These are phyloP conservation scores for Meloidogyne chitwoodi DNA, from an alignment of 1,140 invertebrate genomes.

Conservation along the genomic window DNA sequence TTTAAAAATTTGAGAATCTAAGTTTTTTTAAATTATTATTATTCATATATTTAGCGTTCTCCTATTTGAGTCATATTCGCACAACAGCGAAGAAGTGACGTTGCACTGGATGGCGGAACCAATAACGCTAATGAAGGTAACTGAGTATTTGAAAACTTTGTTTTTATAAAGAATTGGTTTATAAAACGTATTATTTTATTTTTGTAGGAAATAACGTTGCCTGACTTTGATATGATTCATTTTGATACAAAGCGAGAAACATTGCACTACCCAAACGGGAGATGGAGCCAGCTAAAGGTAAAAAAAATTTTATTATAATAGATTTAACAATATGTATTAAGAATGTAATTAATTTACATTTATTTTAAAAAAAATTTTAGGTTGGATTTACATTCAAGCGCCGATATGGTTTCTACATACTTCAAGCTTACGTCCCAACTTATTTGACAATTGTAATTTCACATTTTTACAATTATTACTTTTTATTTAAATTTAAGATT, in stretches of 20 bases:
- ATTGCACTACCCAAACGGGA: constrained; percentile 32
- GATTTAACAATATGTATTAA: no score
- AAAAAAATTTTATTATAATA: neutral
- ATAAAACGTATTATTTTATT: neutral
- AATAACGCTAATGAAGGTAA: constrained; percentile 48
- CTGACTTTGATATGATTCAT: constrained; percentile 58
- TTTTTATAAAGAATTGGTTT: no score
- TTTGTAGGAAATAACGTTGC: constrained; percentile 50
- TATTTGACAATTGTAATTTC: constrained; percentile 44
- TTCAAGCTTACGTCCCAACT: constrained; percentile 58
- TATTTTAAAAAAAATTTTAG: constrained; percentile 43
- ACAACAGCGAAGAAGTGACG: constrained; percentile 56
- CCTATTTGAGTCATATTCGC: constrained; percentile 54
- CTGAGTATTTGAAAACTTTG: no score
- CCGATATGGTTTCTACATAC: constrained; percentile 59
- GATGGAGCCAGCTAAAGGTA: neutral
- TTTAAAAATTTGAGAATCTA: no score
- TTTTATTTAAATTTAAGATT: constrained; percentile 31
- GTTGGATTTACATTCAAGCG: constrained; percentile 57
- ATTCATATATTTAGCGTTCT: constrained; percentile 33
- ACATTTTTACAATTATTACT: neutral
- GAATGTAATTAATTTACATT: neutral
- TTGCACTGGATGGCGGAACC: constrained; percentile 45
- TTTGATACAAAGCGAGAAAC: constrained; percentile 44
- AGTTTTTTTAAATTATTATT: no score